These are phyloP conservation scores for Anthopleura xanthogrammica DNA, from an alignment of 92 coral and sea anemone genomes.

Conservation along the genomic window DNA sequence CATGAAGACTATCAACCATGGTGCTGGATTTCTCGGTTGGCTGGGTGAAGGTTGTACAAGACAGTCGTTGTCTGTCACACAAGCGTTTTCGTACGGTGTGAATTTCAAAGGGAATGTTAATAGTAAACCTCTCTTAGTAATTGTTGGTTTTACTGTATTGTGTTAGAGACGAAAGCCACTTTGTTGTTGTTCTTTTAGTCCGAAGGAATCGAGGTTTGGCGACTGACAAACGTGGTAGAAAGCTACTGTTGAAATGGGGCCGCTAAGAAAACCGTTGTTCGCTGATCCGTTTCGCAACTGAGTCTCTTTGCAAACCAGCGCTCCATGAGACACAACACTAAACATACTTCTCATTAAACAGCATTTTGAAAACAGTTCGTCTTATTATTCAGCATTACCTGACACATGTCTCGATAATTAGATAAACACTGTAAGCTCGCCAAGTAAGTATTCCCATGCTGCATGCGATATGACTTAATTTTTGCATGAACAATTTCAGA, in stretches of 20 bases:
- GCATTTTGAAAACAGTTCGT: neutral
- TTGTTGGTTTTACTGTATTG: neutral
- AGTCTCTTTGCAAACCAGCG: neutral
- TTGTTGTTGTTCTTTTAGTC: neutral
- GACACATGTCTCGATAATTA: neutral
- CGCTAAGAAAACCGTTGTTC: neutral
- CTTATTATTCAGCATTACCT: neutral
- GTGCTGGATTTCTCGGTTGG: slow-evolving; percentile 5
- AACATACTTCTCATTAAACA: neutral
- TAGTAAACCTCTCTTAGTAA: neutral
- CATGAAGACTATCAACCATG: neutral
- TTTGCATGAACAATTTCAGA: neutral
- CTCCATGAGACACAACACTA: neutral
- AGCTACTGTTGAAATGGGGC: neutral
- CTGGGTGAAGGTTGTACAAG: slow-evolving; percentile 4
- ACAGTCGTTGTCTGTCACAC: neutral
- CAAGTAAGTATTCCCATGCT: neutral
- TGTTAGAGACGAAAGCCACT: neutral
- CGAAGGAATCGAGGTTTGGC: neutral
- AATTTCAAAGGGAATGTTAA: neutral
- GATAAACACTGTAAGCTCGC: neutral
- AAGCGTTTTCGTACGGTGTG: neutral
- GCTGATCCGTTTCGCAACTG: neutral
- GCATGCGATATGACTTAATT: neutral
- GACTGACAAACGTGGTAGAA: neutral